Evolutionary conservation across 2,888 invertebrate species (phyloP).

Genomic region (Leucophora obtusa): DNA sequence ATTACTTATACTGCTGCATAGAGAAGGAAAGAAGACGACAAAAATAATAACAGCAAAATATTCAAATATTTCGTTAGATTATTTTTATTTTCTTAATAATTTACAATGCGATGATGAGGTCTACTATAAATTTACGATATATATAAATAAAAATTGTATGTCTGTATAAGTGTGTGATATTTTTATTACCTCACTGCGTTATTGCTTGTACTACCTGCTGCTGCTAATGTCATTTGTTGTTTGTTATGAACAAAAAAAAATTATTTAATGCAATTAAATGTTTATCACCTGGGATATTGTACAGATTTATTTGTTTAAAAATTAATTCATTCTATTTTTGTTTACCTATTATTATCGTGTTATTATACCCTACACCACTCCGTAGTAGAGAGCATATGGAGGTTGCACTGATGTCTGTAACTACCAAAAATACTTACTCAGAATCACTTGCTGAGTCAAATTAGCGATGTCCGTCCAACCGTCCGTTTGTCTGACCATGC

Average conservation of each 20-base stretch:
- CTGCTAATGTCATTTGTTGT: slow-evolving; percentile 8
- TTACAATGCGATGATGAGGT: not conserved
- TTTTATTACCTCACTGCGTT: not conserved
- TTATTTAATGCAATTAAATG: slow-evolving; percentile 26
- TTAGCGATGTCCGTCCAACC: too few species aligned
- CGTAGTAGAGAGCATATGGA: too few species aligned
- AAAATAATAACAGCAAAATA: not conserved
- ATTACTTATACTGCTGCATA: not conserved
- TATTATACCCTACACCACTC: too few species aligned
- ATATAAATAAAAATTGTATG: too few species aligned
- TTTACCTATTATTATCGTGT: not conserved
- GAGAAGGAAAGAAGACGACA: not conserved
- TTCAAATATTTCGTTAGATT: not conserved
- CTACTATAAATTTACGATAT: not conserved
- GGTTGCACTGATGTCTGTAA: too few species aligned
- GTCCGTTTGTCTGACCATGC: too few species aligned
- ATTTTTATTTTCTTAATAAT: not conserved
- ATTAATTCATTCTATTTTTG: not conserved
- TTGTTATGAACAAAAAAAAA: not conserved
- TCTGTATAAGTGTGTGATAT: too few species aligned
- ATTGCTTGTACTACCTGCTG: not conserved
- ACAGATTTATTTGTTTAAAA: not conserved
- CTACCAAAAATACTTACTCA: too few species aligned
- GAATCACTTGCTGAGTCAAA: too few species aligned
- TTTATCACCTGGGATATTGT: slow-evolving; percentile 36